Base-by-base conservation (phyloP, 2,888 invertebrate genomes). In the Herminia tarsipennalis region DNA sequence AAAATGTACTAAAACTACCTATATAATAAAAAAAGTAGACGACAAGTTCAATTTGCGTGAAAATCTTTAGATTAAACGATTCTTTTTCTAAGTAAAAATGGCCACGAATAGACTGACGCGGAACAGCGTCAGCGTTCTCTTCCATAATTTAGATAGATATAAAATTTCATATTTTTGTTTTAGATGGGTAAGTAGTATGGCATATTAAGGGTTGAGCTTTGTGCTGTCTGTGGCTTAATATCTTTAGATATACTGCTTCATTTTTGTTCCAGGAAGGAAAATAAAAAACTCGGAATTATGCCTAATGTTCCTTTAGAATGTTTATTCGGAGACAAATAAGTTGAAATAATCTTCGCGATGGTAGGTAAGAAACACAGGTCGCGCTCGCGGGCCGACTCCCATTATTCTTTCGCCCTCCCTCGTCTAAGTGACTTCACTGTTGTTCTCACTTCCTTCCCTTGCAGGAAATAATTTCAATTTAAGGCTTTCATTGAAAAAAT, bases 371-470 rank as follows among this genome's bases (percentile, higher is more conserved):
- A 69, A 55, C 66, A 69, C 73, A 70, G 74, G 75, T 74, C 74
- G 75, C 49, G 56, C 57, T 34, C 66, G 65, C 64, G 54, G 56
- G 61, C 63, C 72, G 62, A 62, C 46, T 53, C 73, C 81, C 86
- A 83, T 87, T 86, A 86, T 84, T 87, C 86, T 83, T 81, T 76
- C 73, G 64, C 76, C 78, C 76, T 36, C 74, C 76, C 70, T 70
- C 59, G 68, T 76, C 75, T 80, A 81, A 86, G 79, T 82, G 81
- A 83, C 81, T 85, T 80, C 81, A 81, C 82, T 81, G 81, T 78
- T 82, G 77, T 80, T 77, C 74, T 77, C 78, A 80, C 83, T 87
- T 88, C 84, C 86, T 84, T 85, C 83, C 83, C 66, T 64, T 60
- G 56, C 73, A 72, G 73, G 76, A 80, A 81, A 86, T 80, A 78